Evolutionary conservation across 1,140 invertebrate species (phyloP).

Genomic region (Linepithema humile): DNA sequence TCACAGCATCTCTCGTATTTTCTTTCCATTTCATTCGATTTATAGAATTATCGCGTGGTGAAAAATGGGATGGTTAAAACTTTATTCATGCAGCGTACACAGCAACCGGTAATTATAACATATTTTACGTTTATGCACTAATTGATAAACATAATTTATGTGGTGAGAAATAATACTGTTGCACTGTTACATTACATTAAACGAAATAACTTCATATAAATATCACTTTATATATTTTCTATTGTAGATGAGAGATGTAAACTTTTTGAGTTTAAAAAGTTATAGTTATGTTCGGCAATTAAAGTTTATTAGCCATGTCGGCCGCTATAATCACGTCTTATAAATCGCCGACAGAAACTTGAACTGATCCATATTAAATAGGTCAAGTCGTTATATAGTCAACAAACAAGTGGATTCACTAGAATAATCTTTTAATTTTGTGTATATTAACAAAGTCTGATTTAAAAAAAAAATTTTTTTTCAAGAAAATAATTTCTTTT

Average conservation of each 20-base stretch:
- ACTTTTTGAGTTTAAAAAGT: no score
- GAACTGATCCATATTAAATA: not conserved
- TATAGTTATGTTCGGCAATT: not conserved
- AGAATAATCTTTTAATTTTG: not conserved
- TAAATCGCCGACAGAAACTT: not conserved
- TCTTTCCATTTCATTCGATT: not conserved
- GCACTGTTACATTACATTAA: not conserved
- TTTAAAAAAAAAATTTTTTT: not conserved
- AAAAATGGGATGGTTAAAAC: not conserved
- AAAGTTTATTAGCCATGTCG: constrained; percentile 11
- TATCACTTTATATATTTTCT: not conserved
- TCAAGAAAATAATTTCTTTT: not conserved
- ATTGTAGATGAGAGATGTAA: no score
- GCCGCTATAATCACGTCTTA: not conserved
- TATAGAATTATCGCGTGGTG: not conserved
- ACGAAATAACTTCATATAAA: not conserved
- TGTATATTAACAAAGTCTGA: not conserved
- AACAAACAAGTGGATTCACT: constrained; percentile 1
- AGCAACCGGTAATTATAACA: not conserved
- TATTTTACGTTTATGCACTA: not conserved
- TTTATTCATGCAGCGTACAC: not conserved
- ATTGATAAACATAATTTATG: not conserved
- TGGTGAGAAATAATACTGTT: not conserved
- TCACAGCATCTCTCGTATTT: not conserved
- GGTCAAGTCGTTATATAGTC: not conserved